These are phyloP conservation scores for Craseonycteris thonglongyai DNA, from an alignment of 2,113 vertebrate genomes.

Conservation along the genomic window DNA sequence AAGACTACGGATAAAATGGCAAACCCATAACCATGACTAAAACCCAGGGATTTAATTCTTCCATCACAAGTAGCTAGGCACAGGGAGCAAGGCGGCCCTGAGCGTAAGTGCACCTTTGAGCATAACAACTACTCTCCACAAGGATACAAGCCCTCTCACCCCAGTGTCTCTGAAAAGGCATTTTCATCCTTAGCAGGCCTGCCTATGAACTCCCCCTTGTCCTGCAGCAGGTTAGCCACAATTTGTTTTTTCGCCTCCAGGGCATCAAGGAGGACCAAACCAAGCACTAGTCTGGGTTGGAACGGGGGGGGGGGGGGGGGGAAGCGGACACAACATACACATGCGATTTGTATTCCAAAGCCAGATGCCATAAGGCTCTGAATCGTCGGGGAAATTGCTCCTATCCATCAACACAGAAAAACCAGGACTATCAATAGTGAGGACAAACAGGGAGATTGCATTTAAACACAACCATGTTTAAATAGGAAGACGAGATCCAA, in stretches of 20 bases:
- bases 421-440: background rate
- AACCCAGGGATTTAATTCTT: constrained; percentile 19
- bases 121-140: background rate
- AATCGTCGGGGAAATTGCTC: constrained; percentile 18
- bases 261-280: background rate
- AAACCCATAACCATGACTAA: background rate
- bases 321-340: background rate
- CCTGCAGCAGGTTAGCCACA: background rate
- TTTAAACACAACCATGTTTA: constrained; percentile 32
- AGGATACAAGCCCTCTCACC: background rate
- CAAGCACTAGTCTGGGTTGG: background rate
- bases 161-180: background rate
- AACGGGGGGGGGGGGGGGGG: background rate
- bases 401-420: constrained; percentile 34
- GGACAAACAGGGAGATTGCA: constrained; percentile 23
- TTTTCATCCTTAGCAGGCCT: background rate
- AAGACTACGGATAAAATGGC: background rate
- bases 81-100: background rate
- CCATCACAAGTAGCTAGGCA: background rate
- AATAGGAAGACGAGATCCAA: constrained; percentile 18
- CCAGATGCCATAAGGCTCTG: background rate
- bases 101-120: background rate
- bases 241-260: background rate
- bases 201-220: background rate
- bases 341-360: background rate